phyloP scores from a whole-genome alignment of 2,113 vertebrate genomes.

The Thryonomys swinderianus region DNA sequence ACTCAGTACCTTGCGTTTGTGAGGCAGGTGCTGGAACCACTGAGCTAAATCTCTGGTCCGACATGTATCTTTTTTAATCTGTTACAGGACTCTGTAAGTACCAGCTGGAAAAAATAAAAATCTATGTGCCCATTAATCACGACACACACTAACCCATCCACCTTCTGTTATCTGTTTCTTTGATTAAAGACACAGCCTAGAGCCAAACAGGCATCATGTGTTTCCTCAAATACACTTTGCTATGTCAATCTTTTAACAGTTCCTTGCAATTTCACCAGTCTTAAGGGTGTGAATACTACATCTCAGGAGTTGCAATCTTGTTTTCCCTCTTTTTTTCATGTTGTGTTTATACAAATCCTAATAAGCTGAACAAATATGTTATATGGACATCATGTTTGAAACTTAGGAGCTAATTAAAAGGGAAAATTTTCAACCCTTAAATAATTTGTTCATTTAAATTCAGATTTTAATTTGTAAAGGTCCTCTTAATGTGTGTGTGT shows the following conservation, averaged over 20 bases:
- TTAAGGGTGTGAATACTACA: background rate
- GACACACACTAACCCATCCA: background rate
- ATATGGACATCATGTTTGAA: background rate
- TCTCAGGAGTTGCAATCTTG: background rate
- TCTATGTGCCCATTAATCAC: background rate
- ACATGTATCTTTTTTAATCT: background rate
- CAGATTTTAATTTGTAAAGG: background rate
- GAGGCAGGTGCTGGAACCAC: no score
- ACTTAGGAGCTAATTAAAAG: background rate
- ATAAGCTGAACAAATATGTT: background rate
- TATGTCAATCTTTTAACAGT: background rate
- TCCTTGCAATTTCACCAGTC: background rate
- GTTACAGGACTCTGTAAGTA: background rate
- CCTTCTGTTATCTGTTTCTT: background rate
- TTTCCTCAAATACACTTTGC: background rate
- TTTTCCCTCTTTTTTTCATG: background rate
- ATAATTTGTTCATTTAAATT: conserved; percentile 22
- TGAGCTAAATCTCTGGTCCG: no score
- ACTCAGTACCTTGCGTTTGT: no score
- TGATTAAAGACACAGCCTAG: background rate
- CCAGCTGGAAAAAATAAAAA: background rate
- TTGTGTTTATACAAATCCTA: background rate
- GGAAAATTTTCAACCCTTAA: background rate
- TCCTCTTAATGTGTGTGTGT: background rate
- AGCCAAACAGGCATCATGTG: background rate